Conservation (phyloP, 2,797 vertebrate genomes). For the Sternarchorhynchus goeldii region DNA sequence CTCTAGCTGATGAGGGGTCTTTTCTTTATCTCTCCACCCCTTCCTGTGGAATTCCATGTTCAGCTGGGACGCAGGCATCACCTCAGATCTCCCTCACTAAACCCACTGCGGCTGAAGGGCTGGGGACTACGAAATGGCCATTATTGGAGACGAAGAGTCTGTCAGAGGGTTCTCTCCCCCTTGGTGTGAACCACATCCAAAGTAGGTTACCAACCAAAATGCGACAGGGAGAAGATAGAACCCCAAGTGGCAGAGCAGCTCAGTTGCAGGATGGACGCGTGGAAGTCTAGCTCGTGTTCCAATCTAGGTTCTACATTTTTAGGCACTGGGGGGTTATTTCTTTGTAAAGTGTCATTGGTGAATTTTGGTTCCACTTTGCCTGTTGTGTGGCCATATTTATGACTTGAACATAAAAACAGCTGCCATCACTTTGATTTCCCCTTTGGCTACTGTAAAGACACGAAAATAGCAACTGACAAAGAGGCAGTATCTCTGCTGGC, state of each 20-base stretch:
- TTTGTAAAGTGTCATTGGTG: conserved; percentile 16
- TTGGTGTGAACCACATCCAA: conserved; percentile 42
- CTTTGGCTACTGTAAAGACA: conserved; percentile 28
- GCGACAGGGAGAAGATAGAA: conserved; percentile 18
- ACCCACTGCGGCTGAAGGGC: conserved; percentile 22
- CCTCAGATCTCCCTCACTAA: conserved; percentile 38
- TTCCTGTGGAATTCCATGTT: conserved; percentile 32
- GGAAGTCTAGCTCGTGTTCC: conserved; percentile 6
- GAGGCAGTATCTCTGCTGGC: conserved; percentile 52
- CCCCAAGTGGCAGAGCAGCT: conserved; percentile 30
- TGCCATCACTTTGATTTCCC: conserved; percentile 40
- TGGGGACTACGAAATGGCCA: conserved; percentile 30
- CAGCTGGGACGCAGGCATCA: conserved; percentile 36
- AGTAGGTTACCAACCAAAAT: conserved; percentile 50
- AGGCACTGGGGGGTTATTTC: not conserved
- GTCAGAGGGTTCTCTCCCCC: conserved; percentile 43
- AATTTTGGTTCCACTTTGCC: conserved; percentile 7
- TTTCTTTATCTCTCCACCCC: not conserved
- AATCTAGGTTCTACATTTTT: not conserved
- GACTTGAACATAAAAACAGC: conserved; percentile 32
- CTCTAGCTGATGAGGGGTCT: conserved; percentile 16
- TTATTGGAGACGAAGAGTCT: conserved; percentile 48
- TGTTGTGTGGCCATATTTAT: not conserved
- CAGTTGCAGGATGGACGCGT: not conserved
- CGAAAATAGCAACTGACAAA: conserved; percentile 45